A percentile compares a stretch with the other conserved stretches of the same genome.
phyloP scores from a whole-genome alignment of 2,888 invertebrate genomes.

The Polyommatus iphigenia region DNA sequence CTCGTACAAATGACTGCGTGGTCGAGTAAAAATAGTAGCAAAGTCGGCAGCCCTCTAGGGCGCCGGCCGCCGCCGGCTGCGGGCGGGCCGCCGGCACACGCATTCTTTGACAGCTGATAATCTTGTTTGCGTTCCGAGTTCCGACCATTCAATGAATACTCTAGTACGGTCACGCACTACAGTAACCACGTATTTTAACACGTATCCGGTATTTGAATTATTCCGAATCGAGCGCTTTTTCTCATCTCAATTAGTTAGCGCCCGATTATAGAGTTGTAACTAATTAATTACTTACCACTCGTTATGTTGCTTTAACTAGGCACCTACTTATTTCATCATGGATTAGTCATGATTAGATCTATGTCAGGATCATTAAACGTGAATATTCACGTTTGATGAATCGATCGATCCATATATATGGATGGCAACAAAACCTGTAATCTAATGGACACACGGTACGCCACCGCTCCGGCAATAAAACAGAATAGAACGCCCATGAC shows the following conservation, averaged over 20 bases:
- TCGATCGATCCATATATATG: too few species aligned
- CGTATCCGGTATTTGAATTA: neutral
- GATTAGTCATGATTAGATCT: neutral
- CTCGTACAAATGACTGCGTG: neutral
- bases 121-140: slow-evolving; percentile 56
- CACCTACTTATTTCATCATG: neutral
- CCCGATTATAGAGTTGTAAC: neutral
- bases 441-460: neutral
- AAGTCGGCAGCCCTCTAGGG: neutral
- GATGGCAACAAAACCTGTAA: neutral
- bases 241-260: neutral
- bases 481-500: neutral
- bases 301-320: neutral
- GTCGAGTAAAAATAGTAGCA: neutral
- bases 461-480: neutral
- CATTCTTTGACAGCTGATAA: slow-evolving; percentile 65
- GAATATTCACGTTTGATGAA: too few species aligned
- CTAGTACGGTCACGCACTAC: slow-evolving; percentile 38
- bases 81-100: slow-evolving; percentile 52
- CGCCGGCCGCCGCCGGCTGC: slow-evolving; percentile 33
- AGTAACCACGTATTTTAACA: slow-evolving; percentile 19
- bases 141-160: slow-evolving; percentile 48
- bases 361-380: neutral
- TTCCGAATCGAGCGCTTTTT: neutral
- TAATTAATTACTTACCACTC: neutral